Base-by-base conservation (phyloP, 37 sponge, comb jelly and placozoan genomes). In the Tethya wilhelma region DNA sequence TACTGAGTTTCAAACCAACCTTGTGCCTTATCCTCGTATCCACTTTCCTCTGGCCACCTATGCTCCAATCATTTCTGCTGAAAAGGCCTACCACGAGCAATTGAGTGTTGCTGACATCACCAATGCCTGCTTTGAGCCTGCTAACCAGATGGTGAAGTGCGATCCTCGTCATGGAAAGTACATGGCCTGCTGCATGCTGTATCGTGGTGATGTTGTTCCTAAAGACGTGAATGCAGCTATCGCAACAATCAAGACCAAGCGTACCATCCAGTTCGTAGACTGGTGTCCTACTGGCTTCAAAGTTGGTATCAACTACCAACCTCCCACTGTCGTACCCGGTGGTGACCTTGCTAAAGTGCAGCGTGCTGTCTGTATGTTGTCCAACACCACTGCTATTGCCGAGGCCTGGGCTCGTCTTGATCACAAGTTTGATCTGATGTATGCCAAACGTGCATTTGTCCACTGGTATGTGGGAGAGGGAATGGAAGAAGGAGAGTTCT, bases 271-370 rank as follows among this genome's bases (percentile, higher is more conserved):
- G 77, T 95, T 95, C 83, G 94, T 94, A 12, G 97, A 97, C 90
- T 97, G 97, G 97, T 97, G 97, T 75, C 97, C 97, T 59, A 97
- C 97, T 64, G 97, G 97, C 26, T 97, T 97, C 95, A 97, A 97
- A 74, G 97, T 97, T n/a, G 97, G 97, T 76, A 97, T 97, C 93
- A 97, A 97, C 75, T 93, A 96, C 85, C 94, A 96, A 79, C 94
- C 97, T 2, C 97, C 97, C 38, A 93, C 97, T 62, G 94, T 90
- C 4, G 97, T 96, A 6, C 97, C 97, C 1, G 97, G 97, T 43
- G 97, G 97, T 37, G 97, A 96, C 49, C 82, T 96, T 39, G 93
- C 97, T 46, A 96, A 96, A 78, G 97, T 96, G 62, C 93, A 95
- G 87, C 93, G 96, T 71, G 96, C 96, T 22, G 93, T 95, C 36